These are phyloP conservation scores for Prionace glauca DNA, from an alignment of 2,797 vertebrate species.

Conservation along the genomic window DNA sequence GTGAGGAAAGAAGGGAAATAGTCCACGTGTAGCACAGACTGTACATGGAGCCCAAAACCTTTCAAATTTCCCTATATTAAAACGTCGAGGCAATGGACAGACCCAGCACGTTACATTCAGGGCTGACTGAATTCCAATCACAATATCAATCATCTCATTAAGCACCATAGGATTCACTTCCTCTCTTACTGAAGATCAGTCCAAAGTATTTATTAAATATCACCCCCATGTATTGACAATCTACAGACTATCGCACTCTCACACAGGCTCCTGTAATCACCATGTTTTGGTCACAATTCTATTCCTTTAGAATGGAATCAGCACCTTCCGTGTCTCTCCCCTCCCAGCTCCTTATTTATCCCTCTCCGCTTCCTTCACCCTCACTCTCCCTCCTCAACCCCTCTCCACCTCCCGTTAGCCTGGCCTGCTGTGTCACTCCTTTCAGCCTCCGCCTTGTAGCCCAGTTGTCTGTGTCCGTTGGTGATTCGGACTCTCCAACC, in stretches of 20 bases:
- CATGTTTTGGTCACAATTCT: not conserved
- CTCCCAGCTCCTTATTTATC: conserved; percentile 14
- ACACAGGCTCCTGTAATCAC: not conserved
- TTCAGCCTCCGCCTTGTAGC: not conserved
- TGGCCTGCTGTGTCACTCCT: not conserved
- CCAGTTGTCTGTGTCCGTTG: no score
- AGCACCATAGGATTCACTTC: not conserved
- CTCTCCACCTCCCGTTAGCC: not conserved
- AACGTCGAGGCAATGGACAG: not conserved
- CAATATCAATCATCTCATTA: no score
- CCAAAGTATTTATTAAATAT: not conserved
- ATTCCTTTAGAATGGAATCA: not conserved
- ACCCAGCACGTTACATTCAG: not conserved
- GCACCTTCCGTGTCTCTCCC: not conserved
- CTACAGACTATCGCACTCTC: no score
- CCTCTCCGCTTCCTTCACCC: conserved; percentile 31
- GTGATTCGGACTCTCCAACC: not conserved
- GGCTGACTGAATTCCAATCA: not conserved
- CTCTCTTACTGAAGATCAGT: not conserved
- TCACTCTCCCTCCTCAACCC: conserved; percentile 5
- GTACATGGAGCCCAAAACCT: not conserved
- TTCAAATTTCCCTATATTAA: not conserved
- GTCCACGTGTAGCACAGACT: not conserved
- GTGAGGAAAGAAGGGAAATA: not conserved
- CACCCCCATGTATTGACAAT: not conserved